Percentiles rank a stretch among this genome's conserved stretches.
Conservation (phyloP, 2,888 invertebrate species). For the Nemurella pictetii region DNA sequence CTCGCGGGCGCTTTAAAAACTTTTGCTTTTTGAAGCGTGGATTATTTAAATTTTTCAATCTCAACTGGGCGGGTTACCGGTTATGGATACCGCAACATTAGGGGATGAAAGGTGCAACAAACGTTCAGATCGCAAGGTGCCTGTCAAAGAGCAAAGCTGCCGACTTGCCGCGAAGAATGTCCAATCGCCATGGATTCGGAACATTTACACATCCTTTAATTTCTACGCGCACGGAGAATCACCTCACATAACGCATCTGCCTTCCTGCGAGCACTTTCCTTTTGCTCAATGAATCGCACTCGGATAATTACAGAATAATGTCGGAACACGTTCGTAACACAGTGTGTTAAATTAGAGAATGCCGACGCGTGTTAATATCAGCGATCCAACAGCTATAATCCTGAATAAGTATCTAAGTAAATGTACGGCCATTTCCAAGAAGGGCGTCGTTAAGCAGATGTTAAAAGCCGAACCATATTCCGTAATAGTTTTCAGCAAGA, state of each 20-base stretch:
- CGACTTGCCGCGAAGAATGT: background rate
- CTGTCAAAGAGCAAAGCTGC: background rate
- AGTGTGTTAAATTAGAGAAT: background rate
- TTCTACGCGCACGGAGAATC: background rate
- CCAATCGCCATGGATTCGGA: background rate
- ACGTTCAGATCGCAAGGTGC: background rate
- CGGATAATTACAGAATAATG: background rate
- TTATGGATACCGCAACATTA: background rate
- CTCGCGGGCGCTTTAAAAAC: background rate
- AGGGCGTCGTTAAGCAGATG: background rate
- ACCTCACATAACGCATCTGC: background rate
- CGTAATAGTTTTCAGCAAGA: background rate
- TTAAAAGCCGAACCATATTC: background rate
- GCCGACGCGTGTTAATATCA: background rate
- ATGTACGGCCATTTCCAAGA: background rate
- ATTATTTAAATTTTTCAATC: slow-evolving; percentile 11
- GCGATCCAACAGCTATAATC: background rate
- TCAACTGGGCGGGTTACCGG: background rate
- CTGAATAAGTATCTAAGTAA: background rate
- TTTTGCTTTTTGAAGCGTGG: background rate
- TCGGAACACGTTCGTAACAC: background rate
- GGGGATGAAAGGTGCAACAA: background rate
- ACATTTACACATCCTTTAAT: background rate
- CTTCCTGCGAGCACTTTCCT: background rate
- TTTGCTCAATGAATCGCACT: background rate